These are phyloP conservation scores for Pseudomugil tenellus DNA, from an alignment of 2,797 vertebrate genomes.

Conservation along the genomic window DNA sequence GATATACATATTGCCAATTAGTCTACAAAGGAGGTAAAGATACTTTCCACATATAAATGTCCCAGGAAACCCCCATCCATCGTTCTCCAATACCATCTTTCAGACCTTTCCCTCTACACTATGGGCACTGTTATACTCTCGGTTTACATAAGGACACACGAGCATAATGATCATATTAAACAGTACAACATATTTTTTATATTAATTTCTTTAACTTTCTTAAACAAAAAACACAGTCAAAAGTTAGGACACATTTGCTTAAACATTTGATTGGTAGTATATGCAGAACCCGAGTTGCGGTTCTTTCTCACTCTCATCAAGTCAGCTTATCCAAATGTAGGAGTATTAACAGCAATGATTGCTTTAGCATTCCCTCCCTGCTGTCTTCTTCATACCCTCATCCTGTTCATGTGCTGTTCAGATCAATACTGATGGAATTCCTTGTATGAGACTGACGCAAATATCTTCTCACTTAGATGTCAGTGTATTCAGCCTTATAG, in stretches of 20 bases:
- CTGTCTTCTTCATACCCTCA: conserved; percentile 30
- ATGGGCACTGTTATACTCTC: conserved; percentile 49
- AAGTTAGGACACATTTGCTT: too few species aligned
- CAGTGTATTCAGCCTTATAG: conserved; percentile 1
- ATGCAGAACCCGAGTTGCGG: conserved; percentile 1
- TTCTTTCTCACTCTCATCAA: conserved; percentile 20
- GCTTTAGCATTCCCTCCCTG: conserved; percentile 44
- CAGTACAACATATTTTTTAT: conserved; percentile 60
- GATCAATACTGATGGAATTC: conserved; percentile 74
- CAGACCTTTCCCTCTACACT: conserved; percentile 42
- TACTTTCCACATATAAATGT: conserved; percentile 39
- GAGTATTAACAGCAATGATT: conserved; percentile 49
- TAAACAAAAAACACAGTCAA: conserved; percentile 10
- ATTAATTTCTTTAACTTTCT: conserved; percentile 55
- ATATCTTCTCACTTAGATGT: conserved; percentile 24
- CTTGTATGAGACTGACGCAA: conserved; percentile 46
- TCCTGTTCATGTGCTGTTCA: conserved; percentile 42
- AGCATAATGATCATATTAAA: conserved; percentile 62
- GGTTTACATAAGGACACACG: conserved; percentile 68
- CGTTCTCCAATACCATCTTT: conserved; percentile 23
- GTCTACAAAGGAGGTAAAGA: conserved; percentile 1
- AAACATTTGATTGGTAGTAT: too few species aligned
- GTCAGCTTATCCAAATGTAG: conserved; percentile 44
- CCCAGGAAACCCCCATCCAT: conserved; percentile 42
- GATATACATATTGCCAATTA: conserved; percentile 1